These are phyloP conservation scores for Gila orcuttii DNA, from an alignment of 2,113 vertebrate species.

Conservation along the genomic window DNA sequence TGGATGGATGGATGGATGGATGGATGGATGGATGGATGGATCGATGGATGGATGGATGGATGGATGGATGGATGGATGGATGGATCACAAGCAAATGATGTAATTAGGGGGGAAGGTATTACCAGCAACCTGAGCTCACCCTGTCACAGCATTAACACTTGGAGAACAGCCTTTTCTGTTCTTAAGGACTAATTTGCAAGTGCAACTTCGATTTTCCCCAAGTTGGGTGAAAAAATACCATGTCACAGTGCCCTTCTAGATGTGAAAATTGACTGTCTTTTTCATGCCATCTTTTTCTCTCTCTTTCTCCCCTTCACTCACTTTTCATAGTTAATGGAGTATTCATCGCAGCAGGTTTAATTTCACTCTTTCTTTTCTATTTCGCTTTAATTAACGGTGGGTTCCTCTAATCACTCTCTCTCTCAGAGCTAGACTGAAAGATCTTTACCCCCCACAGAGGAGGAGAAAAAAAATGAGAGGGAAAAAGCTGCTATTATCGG, in stretches of 20 bases:
- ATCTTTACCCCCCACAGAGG: slow-evolving; percentile 28
- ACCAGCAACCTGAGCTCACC: not conserved
- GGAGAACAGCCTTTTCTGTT: slow-evolving; percentile 23
- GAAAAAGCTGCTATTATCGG: slow-evolving; percentile 20
- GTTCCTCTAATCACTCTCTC: slow-evolving; percentile 42
- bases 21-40: not conserved
- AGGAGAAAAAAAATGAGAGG: not conserved
- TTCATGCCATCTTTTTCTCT: slow-evolving; percentile 42
- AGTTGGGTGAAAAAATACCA: slow-evolving; percentile 7
- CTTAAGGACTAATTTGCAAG: slow-evolving; percentile 24
- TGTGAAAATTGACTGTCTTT: slow-evolving; percentile 41
- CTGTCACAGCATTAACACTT: not conserved
- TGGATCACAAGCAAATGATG: not conserved
- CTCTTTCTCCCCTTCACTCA: slow-evolving; percentile 47
- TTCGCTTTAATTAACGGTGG: slow-evolving; percentile 41
- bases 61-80: not conserved
- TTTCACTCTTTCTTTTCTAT: slow-evolving; percentile 40
- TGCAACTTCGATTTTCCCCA: slow-evolving; percentile 36
- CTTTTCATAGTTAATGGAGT: slow-evolving; percentile 27
- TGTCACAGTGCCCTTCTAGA: slow-evolving; percentile 8
- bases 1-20: not conserved
- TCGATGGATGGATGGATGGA: not conserved
- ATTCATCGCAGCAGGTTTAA: slow-evolving; percentile 44
- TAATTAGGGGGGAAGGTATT: not conserved
- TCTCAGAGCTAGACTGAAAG: slow-evolving; percentile 31